Evolutionary conservation across 2,888 invertebrate genomes (phyloP), one percentile per base, ranked within the genome.

Genomic region (Plagodis dolabraria): DNA sequence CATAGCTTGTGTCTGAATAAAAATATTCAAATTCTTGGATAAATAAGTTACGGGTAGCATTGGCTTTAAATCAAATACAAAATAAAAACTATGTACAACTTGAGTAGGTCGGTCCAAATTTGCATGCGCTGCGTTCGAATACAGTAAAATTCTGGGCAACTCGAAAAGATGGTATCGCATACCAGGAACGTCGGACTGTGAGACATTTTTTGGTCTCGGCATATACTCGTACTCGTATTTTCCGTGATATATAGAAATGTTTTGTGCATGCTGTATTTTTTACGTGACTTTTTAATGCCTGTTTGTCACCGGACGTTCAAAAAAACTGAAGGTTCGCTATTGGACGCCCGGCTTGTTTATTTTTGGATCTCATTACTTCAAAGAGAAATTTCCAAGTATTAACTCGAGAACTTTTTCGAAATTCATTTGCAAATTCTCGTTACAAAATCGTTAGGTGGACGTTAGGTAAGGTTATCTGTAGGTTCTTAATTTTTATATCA

Each of bases 51-150:
- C 57, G 10, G 52, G 57, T 49, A 48, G 51, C 47, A 42, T 58
- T 49, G 58, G 22, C 57, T 54, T 63, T 61, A 61, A 61, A 54
- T 62, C 62, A 60, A 62, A 63, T 48, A 52, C 55, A 52, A 63
- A 63, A 58, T 64, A 64, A 68, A 63, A 63, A 65, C 64, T 68
- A 59, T 49, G 48, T 53, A 42, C 48, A 47, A 59, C 53, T 63
- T 59, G 63, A 64, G 54, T 63, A 61, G 52, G 54, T 63, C 61
- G 52, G 61, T 55, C 44, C 48, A 35, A 54, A 62, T 67, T 68
- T 65, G 62, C 62, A 67, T 68, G 53, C 64, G 54, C 58, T 57
- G 57, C 60, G 59, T 61, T 67, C 47, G 59, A 53, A 63, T 56
- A 63, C 60, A 59, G 60, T 61, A 51, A 59, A 63, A 63, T 68